A percentile compares a stretch with the other conserved stretches of the same genome.
These are phyloP conservation scores for Tylochromis polylepis DNA, from an alignment of 2,113 vertebrate species.

Conservation along the genomic window DNA sequence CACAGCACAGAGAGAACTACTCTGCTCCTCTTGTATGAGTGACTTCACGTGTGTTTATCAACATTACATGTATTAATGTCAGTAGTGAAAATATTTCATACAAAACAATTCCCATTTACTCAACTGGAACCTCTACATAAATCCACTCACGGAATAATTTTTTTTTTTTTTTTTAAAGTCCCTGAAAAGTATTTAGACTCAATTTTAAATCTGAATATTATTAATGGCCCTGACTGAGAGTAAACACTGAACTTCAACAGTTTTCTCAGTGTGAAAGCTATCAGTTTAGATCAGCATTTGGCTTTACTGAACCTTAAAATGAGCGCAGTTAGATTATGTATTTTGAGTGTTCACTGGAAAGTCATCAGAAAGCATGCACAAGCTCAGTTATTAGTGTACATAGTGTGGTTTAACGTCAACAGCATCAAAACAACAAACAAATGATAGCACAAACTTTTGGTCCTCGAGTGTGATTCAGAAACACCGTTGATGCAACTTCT, in stretches of 20 bases:
- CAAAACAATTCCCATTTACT: slow-evolving; percentile 10
- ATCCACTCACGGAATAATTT: not conserved
- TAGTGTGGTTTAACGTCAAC: not conserved
- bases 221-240: not conserved
- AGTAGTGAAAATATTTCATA: slow-evolving; percentile 9
- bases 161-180: not conserved
- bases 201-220: not conserved
- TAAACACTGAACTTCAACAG: not conserved
- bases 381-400: not conserved
- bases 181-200: slow-evolving; percentile 6
- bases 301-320: not conserved
- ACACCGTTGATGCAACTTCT: not conserved
- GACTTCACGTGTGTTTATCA: not conserved
- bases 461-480: slow-evolving; percentile 1
- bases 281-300: not conserved
- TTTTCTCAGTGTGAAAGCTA: not conserved
- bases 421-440: slow-evolving; percentile 1
- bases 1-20: not conserved
- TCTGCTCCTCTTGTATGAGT: not conserved
- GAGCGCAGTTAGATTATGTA: not conserved
- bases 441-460: slow-evolving; percentile 2
- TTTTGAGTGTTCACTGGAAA: not conserved
- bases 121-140: not conserved
- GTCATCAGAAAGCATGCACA: slow-evolving; percentile 5
- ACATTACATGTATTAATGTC: not conserved